A percentile compares a stretch with the other conserved stretches of the same genome.
Conservation (phyloP, 2,797 vertebrate species). For the Meda fulgida region DNA sequence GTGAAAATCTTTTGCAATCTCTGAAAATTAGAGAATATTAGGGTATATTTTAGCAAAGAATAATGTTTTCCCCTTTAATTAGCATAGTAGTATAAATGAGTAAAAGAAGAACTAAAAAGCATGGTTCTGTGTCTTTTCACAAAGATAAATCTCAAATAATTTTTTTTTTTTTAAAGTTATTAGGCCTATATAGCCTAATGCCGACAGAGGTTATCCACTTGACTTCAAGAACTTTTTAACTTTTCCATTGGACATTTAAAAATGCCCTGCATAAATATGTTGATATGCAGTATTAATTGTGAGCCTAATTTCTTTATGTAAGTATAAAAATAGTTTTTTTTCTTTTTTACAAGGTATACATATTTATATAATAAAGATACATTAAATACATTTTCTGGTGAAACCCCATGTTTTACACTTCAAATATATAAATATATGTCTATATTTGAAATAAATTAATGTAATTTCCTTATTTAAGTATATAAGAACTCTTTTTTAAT, state of each 20-base stretch:
- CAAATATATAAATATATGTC: background rate
- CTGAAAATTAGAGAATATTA: background rate
- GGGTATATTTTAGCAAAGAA: background rate
- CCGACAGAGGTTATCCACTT: background rate
- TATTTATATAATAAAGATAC: background rate
- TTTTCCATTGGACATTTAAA: background rate
- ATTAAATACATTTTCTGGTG: background rate
- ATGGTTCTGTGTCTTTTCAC: background rate
- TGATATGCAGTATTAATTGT: background rate
- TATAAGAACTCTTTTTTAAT: background rate
- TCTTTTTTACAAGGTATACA: background rate
- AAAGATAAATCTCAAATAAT: background rate
- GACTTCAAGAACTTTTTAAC: background rate
- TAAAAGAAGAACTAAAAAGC: background rate
- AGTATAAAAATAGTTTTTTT: background rate
- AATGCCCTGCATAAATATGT: background rate
- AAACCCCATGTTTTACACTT: background rate
- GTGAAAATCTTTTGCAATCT: background rate
- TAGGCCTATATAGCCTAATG: background rate
- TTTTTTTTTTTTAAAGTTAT: rapidly evolving
- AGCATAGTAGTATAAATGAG: background rate
- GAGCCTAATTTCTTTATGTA: background rate
- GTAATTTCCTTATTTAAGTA: background rate
- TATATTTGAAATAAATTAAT: background rate
- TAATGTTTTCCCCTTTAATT: too few relatives aligned